phyloP scores from a whole-genome alignment of 2,797 vertebrate species.

The Pterois miles region DNA sequence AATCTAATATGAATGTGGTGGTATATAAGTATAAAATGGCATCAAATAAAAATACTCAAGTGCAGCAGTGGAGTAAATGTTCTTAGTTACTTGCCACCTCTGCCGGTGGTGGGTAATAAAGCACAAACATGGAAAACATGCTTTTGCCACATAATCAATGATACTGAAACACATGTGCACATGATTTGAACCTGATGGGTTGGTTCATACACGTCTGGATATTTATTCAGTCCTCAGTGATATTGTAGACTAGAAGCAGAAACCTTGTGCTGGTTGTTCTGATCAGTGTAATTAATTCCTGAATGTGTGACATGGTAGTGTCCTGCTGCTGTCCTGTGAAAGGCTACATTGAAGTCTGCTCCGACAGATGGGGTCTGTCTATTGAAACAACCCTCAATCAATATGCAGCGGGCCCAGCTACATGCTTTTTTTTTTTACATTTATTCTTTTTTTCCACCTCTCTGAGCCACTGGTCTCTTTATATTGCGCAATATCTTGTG shows the following conservation, averaged over 20 bases:
- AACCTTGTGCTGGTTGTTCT: slow-evolving; percentile 4
- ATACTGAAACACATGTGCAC: not conserved
- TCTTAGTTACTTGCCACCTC: no score
- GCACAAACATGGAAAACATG: not conserved
- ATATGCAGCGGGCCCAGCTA: slow-evolving; percentile 61
- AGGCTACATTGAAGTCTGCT: slow-evolving; percentile 63
- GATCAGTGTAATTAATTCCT: slow-evolving; percentile 65
- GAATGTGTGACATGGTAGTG: slow-evolving; percentile 62
- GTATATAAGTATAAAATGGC: not conserved
- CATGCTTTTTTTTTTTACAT: slow-evolving; percentile 65
- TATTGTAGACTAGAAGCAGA: not conserved
- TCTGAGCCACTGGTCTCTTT: slow-evolving; percentile 18
- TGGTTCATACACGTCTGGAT: not conserved
- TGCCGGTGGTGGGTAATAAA: not conserved
- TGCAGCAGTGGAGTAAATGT: no score
- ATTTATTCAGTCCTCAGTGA: slow-evolving; percentile 5
- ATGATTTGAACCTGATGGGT: not conserved
- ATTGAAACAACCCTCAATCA: slow-evolving; percentile 73
- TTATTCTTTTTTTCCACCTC: slow-evolving; percentile 29
- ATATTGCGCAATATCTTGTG: slow-evolving; percentile 8
- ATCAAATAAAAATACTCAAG: not conserved
- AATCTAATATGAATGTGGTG: not conserved
- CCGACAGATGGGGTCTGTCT: slow-evolving; percentile 62
- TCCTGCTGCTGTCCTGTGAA: slow-evolving; percentile 72
- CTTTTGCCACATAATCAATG: not conserved